Percentiles rank a stretch among this genome's conserved stretches.
Evolutionary conservation across 2,888 invertebrate genomes (phyloP).

Genomic region (Chrysolina oricalcia): DNA sequence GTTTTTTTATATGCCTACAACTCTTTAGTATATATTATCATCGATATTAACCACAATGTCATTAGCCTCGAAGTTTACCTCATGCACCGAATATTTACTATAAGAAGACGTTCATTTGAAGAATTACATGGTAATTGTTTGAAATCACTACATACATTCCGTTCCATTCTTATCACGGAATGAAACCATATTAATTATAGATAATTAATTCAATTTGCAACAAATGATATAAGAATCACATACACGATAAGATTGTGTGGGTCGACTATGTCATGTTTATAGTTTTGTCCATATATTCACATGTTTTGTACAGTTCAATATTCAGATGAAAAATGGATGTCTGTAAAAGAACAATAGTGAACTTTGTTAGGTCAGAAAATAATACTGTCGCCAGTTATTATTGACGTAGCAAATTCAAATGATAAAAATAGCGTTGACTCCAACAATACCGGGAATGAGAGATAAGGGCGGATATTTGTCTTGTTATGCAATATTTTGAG

Average conservation of each 20-base stretch:
- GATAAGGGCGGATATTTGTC: conserved; percentile 1
- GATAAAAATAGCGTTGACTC: conserved; percentile 9
- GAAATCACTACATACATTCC: neutral
- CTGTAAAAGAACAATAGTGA: conserved; percentile 26
- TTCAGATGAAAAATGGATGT: conserved; percentile 15
- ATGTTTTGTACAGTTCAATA: conserved; percentile 1
- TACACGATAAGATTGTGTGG: conserved; percentile 6
- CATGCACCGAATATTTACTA: too few relatives aligned
- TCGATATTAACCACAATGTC: too few relatives aligned
- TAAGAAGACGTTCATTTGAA: too few relatives aligned
- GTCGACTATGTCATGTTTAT: conserved; percentile 29
- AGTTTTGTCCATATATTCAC: neutral
- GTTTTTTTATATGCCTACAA: too few relatives aligned
- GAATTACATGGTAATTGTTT: too few relatives aligned
- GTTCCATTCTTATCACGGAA: conserved; percentile 5
- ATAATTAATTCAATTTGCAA: conserved; percentile 30
- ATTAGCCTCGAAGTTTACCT: too few relatives aligned
- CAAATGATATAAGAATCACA: conserved; percentile 14
- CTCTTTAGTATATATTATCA: too few relatives aligned
- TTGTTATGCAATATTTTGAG: conserved; percentile 6
- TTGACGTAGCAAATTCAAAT: conserved; percentile 19
- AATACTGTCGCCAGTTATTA: conserved; percentile 25
- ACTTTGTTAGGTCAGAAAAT: conserved; percentile 21
- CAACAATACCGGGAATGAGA: conserved; percentile 3
- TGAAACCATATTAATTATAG: neutral